Evolutionary conservation across 2,888 invertebrate genomes (phyloP).

Genomic region (Tenthredo scrophulariae): DNA sequence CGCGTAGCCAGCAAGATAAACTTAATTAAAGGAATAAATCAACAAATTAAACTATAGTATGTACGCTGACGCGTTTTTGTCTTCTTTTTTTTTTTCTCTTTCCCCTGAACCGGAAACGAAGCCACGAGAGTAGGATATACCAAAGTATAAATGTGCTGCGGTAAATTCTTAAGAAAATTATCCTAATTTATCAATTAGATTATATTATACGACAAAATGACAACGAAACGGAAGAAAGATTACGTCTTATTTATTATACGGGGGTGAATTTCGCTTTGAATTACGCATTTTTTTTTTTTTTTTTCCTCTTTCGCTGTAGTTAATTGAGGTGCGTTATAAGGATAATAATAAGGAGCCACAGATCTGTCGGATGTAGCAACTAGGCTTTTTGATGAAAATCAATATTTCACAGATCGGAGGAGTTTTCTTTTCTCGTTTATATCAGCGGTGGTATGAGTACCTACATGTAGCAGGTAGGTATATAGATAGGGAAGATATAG

Average conservation of each 20-base stretch:
- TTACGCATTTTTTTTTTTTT: not conserved
- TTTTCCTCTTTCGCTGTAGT: not conserved
- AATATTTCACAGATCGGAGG: not conserved
- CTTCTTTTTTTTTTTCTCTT: not conserved
- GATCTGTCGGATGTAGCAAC: not conserved
- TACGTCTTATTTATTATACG: not conserved
- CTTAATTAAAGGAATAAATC: conserved; percentile 45
- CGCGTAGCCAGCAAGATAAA: conserved; percentile 23
- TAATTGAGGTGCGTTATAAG: not conserved
- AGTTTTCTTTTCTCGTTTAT: not conserved
- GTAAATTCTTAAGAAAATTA: conserved; percentile 10
- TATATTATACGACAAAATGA: conserved; percentile 9
- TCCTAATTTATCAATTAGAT: conserved; percentile 27
- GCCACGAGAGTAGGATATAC: not conserved
- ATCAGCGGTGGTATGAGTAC: not conserved
- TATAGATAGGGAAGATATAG: not conserved
- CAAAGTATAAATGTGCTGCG: not conserved
- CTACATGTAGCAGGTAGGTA: not conserved
- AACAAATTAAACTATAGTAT: conserved; percentile 43
- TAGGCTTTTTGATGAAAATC: not conserved
- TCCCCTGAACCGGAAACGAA: not conserved
- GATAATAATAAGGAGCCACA: not conserved
- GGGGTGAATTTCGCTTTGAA: not conserved
- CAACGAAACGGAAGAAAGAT: conserved; percentile 18
- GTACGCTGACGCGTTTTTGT: not conserved